Evolutionary conservation across 1,140 invertebrate genomes (phyloP).

Genomic region (Hirudo medicinalis): DNA sequence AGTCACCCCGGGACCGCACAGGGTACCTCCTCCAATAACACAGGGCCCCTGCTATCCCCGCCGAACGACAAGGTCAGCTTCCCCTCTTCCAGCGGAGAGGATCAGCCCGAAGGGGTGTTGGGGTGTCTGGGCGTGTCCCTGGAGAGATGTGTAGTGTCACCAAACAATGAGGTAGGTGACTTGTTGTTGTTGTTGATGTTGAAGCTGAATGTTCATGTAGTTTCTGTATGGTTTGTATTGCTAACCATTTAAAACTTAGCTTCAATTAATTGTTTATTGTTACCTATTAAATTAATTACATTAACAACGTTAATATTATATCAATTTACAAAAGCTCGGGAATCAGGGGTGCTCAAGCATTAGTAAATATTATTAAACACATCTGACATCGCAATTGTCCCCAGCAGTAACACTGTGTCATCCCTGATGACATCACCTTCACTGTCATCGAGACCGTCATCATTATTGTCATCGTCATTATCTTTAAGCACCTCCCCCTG

Average conservation of each 20-base stretch:
- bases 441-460: too few relatives aligned
- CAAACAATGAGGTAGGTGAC: slow-evolving; percentile 38
- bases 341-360: too few relatives aligned
- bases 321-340: too few relatives aligned
- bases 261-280: too few relatives aligned
- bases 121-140: slow-evolving; percentile 68
- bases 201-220: too few relatives aligned
- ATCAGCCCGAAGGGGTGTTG: not conserved
- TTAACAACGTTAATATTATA: too few relatives aligned
- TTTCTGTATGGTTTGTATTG: too few relatives aligned
- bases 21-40: not conserved
- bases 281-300: too few relatives aligned
- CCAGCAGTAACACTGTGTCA: not conserved
- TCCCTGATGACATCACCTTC: too few relatives aligned
- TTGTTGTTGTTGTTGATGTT: not conserved
- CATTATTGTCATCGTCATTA: slow-evolving; percentile 27
- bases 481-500: slow-evolving; percentile 58
- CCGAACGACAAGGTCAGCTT: not conserved
- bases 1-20: not conserved
- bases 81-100: not conserved
- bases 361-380: too few relatives aligned
- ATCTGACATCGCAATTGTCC: not conserved
- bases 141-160: slow-evolving; percentile 59
- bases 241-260: too few relatives aligned
- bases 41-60: not conserved